phyloP scores from a whole-genome alignment of 1,140 invertebrate genomes.

The Drosophila baimaii region DNA sequence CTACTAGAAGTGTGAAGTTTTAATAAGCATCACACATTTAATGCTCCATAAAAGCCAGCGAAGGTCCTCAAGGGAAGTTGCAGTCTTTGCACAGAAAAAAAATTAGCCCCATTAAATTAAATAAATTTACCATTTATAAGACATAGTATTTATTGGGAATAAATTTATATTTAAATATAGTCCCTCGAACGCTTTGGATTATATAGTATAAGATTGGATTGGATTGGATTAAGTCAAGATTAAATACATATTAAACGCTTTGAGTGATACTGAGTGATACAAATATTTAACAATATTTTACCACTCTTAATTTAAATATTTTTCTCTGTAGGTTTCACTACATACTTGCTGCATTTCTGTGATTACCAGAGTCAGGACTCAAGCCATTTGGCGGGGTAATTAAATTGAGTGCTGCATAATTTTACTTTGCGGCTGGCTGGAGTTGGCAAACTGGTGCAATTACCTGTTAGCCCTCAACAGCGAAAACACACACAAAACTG shows the following conservation, averaged over 20 bases:
- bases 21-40: conserved; percentile 73
- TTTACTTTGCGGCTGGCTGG: conserved; percentile 62
- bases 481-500: conserved; percentile 51
- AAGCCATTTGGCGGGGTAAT: conserved; percentile 65
- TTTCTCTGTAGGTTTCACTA: neutral
- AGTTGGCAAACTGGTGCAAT: conserved; percentile 71
- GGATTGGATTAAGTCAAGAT: too few relatives aligned
- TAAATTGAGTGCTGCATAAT: conserved; percentile 79
- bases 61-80: conserved; percentile 1
- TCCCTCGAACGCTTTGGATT: too few relatives aligned
- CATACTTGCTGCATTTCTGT: conserved; percentile 5
- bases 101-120: too few relatives aligned
- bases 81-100: conserved; percentile 8
- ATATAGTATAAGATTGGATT: too few relatives aligned
- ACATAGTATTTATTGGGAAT: too few relatives aligned
- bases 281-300: neutral
- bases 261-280: too few relatives aligned
- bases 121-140: too few relatives aligned
- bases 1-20: conserved; percentile 64
- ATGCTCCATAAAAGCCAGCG: conserved; percentile 51
- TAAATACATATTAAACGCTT: too few relatives aligned
- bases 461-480: conserved; percentile 62
- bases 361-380: conserved; percentile 35
- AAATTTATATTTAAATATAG: too few relatives aligned
- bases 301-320: too few relatives aligned